phyloP scores from a whole-genome alignment of 2,113 vertebrate species.

The Neodon shergylaensis region DNA sequence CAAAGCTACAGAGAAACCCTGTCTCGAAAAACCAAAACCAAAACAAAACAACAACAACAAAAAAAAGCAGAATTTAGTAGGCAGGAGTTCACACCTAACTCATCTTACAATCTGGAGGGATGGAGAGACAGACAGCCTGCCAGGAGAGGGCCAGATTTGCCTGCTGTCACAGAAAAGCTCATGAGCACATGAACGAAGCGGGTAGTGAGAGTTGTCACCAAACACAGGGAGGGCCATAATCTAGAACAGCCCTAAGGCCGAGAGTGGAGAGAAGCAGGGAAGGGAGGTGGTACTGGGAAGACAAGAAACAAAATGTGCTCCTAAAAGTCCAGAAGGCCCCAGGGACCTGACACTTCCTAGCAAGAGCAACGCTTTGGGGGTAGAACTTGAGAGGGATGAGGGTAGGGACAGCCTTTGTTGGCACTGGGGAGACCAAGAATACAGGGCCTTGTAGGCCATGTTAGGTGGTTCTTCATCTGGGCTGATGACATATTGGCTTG shows the following conservation, averaged over 20 bases:
- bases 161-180: not conserved
- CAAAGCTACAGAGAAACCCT: no score
- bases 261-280: not conserved
- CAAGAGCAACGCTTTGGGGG: not conserved
- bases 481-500: conserved; percentile 3
- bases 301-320: not conserved
- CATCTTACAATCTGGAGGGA: not conserved
- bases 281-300: no score
- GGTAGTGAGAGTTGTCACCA: no score
- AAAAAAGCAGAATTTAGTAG: not conserved
- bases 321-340: not conserved
- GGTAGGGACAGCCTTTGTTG: not conserved
- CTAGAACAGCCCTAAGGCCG: not conserved
- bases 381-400: no score
- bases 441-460: not conserved
- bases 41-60: no score
- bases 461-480: not conserved
- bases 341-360: not conserved
- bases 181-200: accelerated
- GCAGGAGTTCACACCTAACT: not conserved
- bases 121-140: not conserved
- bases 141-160: not conserved
- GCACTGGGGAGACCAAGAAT: not conserved
- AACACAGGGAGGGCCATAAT: accelerated
- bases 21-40: no score